phyloP scores from a whole-genome alignment of 2,888 invertebrate genomes.

The Dynastes maya region DNA sequence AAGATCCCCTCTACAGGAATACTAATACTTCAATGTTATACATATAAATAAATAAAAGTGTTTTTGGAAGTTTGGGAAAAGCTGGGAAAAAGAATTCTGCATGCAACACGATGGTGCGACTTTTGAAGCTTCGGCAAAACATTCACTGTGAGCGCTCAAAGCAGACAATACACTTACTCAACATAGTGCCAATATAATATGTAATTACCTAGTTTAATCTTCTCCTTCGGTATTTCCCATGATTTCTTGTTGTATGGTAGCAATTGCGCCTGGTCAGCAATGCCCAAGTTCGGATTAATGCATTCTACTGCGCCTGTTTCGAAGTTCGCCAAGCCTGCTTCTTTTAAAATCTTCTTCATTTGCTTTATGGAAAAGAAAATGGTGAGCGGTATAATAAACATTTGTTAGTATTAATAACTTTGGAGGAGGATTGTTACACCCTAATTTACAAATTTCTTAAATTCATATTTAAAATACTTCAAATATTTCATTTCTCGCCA shows the following conservation, averaged over 20 bases:
- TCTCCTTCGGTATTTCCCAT: conserved; percentile 93
- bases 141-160: no score
- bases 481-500: no score
- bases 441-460: conserved; percentile 66
- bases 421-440: conserved; percentile 82
- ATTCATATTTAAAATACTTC: no score
- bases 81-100: conserved; percentile 72
- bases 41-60: no score
- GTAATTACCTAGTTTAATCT: conserved; percentile 81
- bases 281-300: conserved; percentile 89
- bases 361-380: conserved; percentile 64
- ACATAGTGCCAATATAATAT: not conserved
- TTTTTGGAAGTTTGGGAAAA: no score
- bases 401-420: not conserved
- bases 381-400: conserved; percentile 47
- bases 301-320: conserved; percentile 85
- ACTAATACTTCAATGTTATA: no score
- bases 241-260: conserved; percentile 87
- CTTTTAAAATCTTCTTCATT: no score
- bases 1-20: no score
- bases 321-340: conserved; percentile 84
- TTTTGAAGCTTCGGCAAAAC: no score
- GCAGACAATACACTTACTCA: no score
- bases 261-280: conserved; percentile 95
- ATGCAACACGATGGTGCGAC: no score